phyloP scores from a whole-genome alignment of 2,797 vertebrate species.

The Chelmon rostratus region DNA sequence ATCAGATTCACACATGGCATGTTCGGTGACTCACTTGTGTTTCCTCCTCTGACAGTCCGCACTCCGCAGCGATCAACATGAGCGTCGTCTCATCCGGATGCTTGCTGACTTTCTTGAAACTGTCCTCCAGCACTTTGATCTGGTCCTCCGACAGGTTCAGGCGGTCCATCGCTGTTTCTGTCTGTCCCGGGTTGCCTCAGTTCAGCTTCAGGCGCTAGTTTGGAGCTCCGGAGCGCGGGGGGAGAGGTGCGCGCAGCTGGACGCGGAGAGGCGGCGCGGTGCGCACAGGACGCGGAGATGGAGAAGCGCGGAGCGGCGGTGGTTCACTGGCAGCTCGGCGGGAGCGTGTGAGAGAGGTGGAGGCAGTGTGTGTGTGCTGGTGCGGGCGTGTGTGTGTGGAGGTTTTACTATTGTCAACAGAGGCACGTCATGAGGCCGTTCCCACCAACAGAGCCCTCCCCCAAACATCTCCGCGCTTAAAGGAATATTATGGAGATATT shows the following conservation, averaged over 20 bases:
- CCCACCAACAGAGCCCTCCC: slow-evolving; percentile 56
- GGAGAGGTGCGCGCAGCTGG: slow-evolving; percentile 43
- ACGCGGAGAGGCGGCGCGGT: slow-evolving; percentile 17
- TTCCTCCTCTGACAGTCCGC: slow-evolving; percentile 90
- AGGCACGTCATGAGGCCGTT: slow-evolving; percentile 54
- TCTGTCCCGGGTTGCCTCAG: background rate
- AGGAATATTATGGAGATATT: background rate
- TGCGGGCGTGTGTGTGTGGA: slow-evolving; percentile 19
- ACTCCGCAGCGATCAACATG: slow-evolving; percentile 93
- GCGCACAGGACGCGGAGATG: slow-evolving; percentile 21
- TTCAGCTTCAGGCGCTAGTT: slow-evolving; percentile 9
- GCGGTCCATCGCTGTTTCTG: slow-evolving; percentile 20
- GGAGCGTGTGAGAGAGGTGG: slow-evolving; percentile 2
- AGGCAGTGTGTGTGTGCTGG: background rate
- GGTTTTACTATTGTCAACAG: slow-evolving; percentile 75
- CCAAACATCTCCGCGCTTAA: background rate
- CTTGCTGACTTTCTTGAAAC: slow-evolving; percentile 89
- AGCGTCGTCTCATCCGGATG: slow-evolving; percentile 90
- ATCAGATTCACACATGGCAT: accelerated
- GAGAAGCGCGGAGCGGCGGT: slow-evolving; percentile 3
- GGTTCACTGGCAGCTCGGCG: slow-evolving; percentile 9
- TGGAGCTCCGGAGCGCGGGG: slow-evolving; percentile 2
- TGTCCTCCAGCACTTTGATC: slow-evolving; percentile 91
- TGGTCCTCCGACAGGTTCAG: slow-evolving; percentile 89
- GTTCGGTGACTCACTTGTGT: slow-evolving; percentile 85